Evolutionary conservation across 1,140 invertebrate genomes (phyloP).

Genomic region (Drosophila insularis): DNA sequence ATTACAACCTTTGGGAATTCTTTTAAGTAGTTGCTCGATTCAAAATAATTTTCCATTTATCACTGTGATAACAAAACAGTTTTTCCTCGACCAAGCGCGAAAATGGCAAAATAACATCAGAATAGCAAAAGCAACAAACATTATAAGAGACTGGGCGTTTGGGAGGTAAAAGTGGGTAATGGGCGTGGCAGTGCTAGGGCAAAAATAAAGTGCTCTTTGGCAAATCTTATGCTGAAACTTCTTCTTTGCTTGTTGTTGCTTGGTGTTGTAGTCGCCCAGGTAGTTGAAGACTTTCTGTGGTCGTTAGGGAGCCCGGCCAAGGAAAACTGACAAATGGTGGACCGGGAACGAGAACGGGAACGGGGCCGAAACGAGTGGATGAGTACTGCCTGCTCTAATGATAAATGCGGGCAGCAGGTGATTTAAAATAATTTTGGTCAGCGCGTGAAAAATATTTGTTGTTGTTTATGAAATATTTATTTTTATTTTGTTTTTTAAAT

Average conservation of each 20-base stretch:
- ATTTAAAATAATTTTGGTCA: constrained; percentile 80
- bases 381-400: constrained; percentile 49
- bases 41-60: constrained; percentile 82
- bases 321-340: constrained; percentile 23
- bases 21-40: constrained; percentile 81
- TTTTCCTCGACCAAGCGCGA: constrained; percentile 58
- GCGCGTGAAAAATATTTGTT: constrained; percentile 69
- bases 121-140: constrained; percentile 29
- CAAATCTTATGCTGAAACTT: constrained; percentile 54
- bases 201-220: constrained; percentile 74
- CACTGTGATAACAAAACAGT: constrained; percentile 81
- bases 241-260: background rate
- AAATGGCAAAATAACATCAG: constrained; percentile 77
- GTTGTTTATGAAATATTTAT: constrained; percentile 62
- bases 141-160: constrained; percentile 60
- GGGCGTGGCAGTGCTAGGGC: constrained; percentile 60
- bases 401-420: constrained; percentile 80
- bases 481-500: constrained; percentile 44
- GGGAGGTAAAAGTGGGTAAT: constrained; percentile 5
- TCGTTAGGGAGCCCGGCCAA: constrained; percentile 54
- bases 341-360: constrained; percentile 2
- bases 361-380: too few relatives aligned
- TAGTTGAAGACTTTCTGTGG: constrained; percentile 55
- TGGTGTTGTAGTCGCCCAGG: constrained; percentile 38
- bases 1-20: constrained; percentile 81